These are phyloP conservation scores for Crocuta crocuta DNA, from an alignment of 2,113 vertebrate species.

Conservation along the genomic window DNA sequence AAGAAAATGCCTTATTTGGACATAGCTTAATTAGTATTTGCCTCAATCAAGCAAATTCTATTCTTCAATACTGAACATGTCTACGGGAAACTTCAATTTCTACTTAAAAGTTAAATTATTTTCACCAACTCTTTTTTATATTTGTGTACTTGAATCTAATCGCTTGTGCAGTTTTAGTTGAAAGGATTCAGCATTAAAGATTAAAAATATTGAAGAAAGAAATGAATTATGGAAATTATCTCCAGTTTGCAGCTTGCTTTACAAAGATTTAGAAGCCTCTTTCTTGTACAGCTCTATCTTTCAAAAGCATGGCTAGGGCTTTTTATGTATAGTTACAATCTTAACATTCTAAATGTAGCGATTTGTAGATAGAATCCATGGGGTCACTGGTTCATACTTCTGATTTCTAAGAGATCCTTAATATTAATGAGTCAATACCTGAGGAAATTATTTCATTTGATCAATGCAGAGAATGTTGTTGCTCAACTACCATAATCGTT, in stretches of 20 bases:
- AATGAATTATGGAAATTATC: slow-evolving; percentile 85
- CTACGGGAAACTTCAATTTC: slow-evolving; percentile 77
- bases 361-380: slow-evolving; percentile 76
- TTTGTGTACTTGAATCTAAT: slow-evolving; percentile 85
- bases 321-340: slow-evolving; percentile 80
- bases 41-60: slow-evolving; percentile 67
- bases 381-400: slow-evolving; percentile 73
- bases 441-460: slow-evolving; percentile 75
- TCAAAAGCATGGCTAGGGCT: slow-evolving; percentile 66
- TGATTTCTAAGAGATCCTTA: slow-evolving; percentile 77
- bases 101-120: slow-evolving; percentile 84
- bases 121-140: slow-evolving; percentile 75
- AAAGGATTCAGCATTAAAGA: slow-evolving; percentile 82
- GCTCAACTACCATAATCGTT: slow-evolving; percentile 70
- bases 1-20: slow-evolving; percentile 65
- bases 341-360: slow-evolving; percentile 68
- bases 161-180: slow-evolving; percentile 77
- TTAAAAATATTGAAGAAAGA: slow-evolving; percentile 80
- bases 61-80: slow-evolving; percentile 71
- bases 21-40: slow-evolving; percentile 77
- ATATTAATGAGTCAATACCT: slow-evolving; percentile 76
- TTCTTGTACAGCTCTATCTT: slow-evolving; percentile 72
- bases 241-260: slow-evolving; percentile 84
- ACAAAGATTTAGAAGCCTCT: slow-evolving; percentile 82
- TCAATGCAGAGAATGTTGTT: slow-evolving; percentile 62